Percentiles rank a stretch among this genome's conserved stretches.
Evolutionary conservation across 1,140 invertebrate species (phyloP).

Genomic region (Drosophila funebris): DNA sequence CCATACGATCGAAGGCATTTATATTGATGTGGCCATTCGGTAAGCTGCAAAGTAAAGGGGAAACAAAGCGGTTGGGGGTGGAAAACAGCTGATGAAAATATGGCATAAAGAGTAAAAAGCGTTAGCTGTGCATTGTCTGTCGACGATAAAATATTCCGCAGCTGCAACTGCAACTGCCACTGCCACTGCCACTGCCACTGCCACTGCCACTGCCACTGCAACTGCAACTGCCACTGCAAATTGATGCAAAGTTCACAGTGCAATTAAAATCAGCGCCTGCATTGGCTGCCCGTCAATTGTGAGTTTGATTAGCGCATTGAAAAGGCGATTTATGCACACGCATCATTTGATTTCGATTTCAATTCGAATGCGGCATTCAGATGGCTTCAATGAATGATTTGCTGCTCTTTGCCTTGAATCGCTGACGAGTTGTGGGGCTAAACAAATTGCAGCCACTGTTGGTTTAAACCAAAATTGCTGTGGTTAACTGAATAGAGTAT

Average conservation of each 20-base stretch:
- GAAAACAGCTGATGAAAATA: background rate
- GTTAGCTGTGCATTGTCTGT: slow-evolving; percentile 7
- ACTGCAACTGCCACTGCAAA: background rate
- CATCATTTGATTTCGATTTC: slow-evolving; percentile 25
- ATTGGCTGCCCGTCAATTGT: slow-evolving; percentile 26
- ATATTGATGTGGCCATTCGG: slow-evolving; percentile 83
- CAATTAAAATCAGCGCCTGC: slow-evolving; percentile 39
- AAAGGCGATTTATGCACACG: slow-evolving; percentile 21
- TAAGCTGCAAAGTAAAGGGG: slow-evolving; percentile 56
- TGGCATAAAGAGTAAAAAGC: background rate
- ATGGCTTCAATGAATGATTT: slow-evolving; percentile 14
- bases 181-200: no score
- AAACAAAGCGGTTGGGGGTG: no score
- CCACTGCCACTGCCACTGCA: no score
- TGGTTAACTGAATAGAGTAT: background rate
- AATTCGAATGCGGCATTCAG: background rate
- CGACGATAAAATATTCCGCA: slow-evolving; percentile 29
- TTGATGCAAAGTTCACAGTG: slow-evolving; percentile 24
- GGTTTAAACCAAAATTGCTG: background rate
- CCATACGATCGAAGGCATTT: slow-evolving; percentile 81
- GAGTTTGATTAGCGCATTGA: slow-evolving; percentile 32
- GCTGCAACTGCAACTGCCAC: no score
- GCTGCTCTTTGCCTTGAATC: background rate
- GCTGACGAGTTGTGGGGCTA: background rate
- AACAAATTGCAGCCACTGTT: background rate